Percentiles rank a stretch among this genome's conserved stretches.
Conservation (phyloP, 2,888 invertebrate species). For the Siphlonurus alternatus region DNA sequence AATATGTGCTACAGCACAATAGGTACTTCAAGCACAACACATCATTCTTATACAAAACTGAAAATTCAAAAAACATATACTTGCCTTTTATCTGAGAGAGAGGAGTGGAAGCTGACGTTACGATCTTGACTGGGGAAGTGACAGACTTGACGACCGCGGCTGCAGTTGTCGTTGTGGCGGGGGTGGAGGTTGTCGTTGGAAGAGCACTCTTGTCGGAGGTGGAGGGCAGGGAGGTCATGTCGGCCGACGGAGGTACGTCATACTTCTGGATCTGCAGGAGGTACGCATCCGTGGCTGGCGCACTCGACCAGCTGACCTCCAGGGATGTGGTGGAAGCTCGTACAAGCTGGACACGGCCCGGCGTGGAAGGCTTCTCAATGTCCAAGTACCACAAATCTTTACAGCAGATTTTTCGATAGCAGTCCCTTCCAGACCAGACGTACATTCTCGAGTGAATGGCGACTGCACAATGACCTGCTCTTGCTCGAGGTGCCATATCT, state of each 20-base stretch:
- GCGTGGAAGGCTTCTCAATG: slow-evolving; percentile 80
- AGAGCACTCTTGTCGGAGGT: too few relatives aligned
- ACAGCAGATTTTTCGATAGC: slow-evolving; percentile 96
- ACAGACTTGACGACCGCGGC: slow-evolving; percentile 10
- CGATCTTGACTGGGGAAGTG: neutral
- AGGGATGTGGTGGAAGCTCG: slow-evolving; percentile 86
- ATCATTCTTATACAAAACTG: too few relatives aligned
- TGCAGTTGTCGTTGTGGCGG: too few relatives aligned
- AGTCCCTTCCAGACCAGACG: slow-evolving; percentile 98
- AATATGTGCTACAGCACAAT: too few relatives aligned
- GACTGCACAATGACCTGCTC: slow-evolving; percentile 96
- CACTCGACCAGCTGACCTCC: slow-evolving; percentile 86
- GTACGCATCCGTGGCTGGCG: slow-evolving; percentile 84
- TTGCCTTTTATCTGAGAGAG: too few relatives aligned
- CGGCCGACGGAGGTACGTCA: slow-evolving; percentile 43
- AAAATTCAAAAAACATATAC: too few relatives aligned
- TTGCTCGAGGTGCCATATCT: slow-evolving; percentile 79
- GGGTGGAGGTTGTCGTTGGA: too few relatives aligned
- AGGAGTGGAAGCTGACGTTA: neutral
- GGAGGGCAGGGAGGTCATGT: slow-evolving; percentile 12
- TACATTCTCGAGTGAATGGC: slow-evolving; percentile 92
- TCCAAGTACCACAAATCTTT: slow-evolving; percentile 92
- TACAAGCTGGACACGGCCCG: slow-evolving; percentile 82
- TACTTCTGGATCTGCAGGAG: slow-evolving; percentile 69
- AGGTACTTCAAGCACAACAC: too few relatives aligned